phyloP scores from a whole-genome alignment of 2,797 vertebrate species.

The Myotis myotis region DNA sequence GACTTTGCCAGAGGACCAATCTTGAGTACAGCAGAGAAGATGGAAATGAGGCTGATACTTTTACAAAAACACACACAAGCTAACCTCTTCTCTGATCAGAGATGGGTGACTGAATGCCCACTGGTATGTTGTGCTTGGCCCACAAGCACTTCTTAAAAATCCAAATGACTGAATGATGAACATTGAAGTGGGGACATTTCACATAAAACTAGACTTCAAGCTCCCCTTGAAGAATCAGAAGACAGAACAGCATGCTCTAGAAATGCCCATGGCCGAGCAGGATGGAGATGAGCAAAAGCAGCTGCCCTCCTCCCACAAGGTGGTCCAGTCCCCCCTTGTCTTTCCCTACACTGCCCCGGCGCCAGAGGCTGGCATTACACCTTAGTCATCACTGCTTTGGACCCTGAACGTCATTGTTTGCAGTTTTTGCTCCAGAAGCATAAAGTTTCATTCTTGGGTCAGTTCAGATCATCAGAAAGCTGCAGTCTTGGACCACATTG shows the following conservation, averaged over 20 bases:
- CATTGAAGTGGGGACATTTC: background rate
- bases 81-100: background rate
- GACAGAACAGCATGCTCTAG: background rate
- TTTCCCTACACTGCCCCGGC: rapidly evolving
- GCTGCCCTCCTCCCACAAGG: background rate
- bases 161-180: background rate
- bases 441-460: background rate
- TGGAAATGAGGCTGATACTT: background rate
- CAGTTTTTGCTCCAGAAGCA: background rate
- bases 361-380: background rate
- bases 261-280: background rate
- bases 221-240: background rate
- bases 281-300: background rate
- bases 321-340: background rate
- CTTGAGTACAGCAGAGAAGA: background rate
- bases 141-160: background rate
- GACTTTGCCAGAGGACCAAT: background rate
- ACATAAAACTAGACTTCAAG: background rate
- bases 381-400: no score
- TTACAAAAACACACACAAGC: background rate
- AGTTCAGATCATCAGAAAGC: background rate
- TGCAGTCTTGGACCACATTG: background rate
- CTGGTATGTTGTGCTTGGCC: background rate
- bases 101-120: background rate
- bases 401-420: background rate